These are phyloP conservation scores for Platorchestia sp. DNA, from an alignment of 1,140 invertebrate species.

Conservation along the genomic window DNA sequence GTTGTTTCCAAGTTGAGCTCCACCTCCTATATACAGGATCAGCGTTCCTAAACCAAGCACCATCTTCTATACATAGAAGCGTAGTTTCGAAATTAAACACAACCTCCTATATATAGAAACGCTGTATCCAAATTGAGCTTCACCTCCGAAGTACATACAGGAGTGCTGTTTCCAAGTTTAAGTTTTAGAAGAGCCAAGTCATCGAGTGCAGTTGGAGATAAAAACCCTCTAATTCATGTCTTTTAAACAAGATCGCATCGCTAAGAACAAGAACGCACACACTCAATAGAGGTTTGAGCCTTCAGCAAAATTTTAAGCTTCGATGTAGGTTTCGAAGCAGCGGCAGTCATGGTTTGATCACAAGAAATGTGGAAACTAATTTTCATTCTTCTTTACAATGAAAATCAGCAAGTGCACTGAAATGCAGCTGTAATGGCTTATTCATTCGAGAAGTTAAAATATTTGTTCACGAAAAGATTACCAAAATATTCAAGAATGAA, in stretches of 20 bases:
- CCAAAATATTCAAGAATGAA: too few relatives aligned
- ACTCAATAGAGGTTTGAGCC: neutral
- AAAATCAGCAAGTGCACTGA: neutral
- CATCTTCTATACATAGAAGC: too few relatives aligned
- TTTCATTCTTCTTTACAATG: neutral
- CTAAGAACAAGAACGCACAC: neutral
- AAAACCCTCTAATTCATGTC: neutral
- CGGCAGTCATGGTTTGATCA: neutral
- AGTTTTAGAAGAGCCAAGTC: neutral
- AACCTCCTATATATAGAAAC: too few relatives aligned
- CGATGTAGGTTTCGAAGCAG: neutral
- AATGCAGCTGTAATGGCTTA: neutral
- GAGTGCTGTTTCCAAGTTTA: neutral
- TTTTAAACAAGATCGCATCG: neutral
- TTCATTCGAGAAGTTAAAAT: neutral
- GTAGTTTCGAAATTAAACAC: too few relatives aligned
- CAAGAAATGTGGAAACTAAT: neutral
- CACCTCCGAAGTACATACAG: too few relatives aligned
- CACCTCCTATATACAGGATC: too few relatives aligned
- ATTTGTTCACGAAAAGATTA: neutral
- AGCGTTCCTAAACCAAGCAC: too few relatives aligned
- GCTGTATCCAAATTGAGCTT: too few relatives aligned
- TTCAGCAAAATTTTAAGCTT: neutral
- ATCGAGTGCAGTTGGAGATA: too few relatives aligned
- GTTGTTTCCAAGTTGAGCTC: too few relatives aligned